Evolutionary conservation across 2,113 vertebrate genomes (phyloP), one percentile per base, ranked within the genome.

Genomic region (Aphyosemion australe): DNA sequence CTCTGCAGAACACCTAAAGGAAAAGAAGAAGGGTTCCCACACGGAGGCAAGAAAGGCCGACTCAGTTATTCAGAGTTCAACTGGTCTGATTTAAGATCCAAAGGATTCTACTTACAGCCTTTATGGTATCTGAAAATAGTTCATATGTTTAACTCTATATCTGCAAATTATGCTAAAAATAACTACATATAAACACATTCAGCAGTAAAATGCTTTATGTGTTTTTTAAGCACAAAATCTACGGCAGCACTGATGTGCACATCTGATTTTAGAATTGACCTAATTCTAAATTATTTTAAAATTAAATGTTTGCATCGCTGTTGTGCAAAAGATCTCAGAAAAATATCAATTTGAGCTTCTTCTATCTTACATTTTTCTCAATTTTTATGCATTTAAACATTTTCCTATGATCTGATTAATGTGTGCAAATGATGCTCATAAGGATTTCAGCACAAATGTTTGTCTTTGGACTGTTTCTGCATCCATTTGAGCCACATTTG

Each of bases 1-100:
- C 84, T 78, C 56, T 19, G 26, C n/a, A 16, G 54, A 79, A 83
- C 81, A 87, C 80, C 77, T 37, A 37, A 37, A 37, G 34, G 34
- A 19, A 14, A 63, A 18, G 12, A 16, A 18, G 53, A 39, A 8
- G 37, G 41, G 64, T 84, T 86, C 84, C 82, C 88, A 70, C 21
- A 4, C 61, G 51, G 55, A 9, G 1, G 6, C 47, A 46, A 2
- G 8, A 47, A 49, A 4, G n/a, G 9, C 18, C 8, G 2, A 4
- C 46, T 26, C 26, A 26, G n/a, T 26, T 26, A 26, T 26, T 26
- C 26, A 26, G 5, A 26, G 26, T 26, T 26, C 26, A 26, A 26
- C 26, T 26, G 26, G 26, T 5, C 26, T 26, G 26, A 26, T 26
- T 26, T 26, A 26, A 26, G 26, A 26, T 26, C 26, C 26, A 26